phyloP scores from a whole-genome alignment of 1,140 invertebrate genomes.

The Drosophila tropicalis region DNA sequence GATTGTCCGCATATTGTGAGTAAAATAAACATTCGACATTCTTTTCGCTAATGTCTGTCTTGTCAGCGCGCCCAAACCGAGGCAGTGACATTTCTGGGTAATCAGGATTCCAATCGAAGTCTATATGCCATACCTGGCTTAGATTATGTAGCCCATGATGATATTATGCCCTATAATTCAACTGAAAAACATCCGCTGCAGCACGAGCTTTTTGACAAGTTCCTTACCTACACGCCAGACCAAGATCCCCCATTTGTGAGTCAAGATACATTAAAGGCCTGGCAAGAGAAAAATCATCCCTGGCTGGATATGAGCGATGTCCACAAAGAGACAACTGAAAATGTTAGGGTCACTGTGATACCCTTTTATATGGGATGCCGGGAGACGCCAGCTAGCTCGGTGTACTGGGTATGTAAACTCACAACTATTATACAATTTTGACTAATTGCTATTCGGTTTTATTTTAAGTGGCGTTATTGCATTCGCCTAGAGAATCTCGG shows the following conservation, averaged over 20 bases:
- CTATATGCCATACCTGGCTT: conserved; percentile 97
- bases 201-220: conserved; percentile 98
- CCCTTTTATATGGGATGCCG: conserved; percentile 94
- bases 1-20: conserved; percentile 97
- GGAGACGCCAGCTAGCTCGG: conserved; percentile 93
- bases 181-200: conserved; percentile 91
- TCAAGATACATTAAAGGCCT: conserved; percentile 95
- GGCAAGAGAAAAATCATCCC: conserved; percentile 99
- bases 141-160: conserved; percentile 98
- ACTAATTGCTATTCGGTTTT: not conserved
- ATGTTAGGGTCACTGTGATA: conserved; percentile 97
- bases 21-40: conserved; percentile 81
- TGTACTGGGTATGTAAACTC: conserved; percentile 92
- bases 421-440: not conserved
- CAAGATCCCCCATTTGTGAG: conserved; percentile 93
- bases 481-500: conserved; percentile 97
- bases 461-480: conserved; percentile 95
- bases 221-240: conserved; percentile 90
- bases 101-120: conserved; percentile 96
- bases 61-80: conserved; percentile 96
- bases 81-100: conserved; percentile 98
- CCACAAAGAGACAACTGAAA: conserved; percentile 98
- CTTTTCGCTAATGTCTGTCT: conserved; percentile 15
- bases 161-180: conserved; percentile 94
- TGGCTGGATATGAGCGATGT: conserved; percentile 98